Evolutionary conservation across 2,113 vertebrate species (phyloP).

Genomic region (Empidonax alnorum): DNA sequence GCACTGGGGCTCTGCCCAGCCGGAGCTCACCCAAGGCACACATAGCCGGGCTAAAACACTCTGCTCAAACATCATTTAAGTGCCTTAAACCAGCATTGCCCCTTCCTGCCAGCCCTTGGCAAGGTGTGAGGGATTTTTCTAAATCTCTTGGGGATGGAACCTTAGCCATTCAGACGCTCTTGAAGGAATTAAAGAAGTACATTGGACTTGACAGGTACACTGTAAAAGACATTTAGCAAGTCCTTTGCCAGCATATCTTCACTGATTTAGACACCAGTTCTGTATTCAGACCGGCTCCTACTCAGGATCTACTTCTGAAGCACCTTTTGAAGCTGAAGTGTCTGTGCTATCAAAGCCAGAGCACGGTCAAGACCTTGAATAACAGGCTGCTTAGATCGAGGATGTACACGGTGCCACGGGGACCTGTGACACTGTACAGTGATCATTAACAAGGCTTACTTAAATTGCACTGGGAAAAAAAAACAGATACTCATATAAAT

Average conservation of each 20-base stretch:
- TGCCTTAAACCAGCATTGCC: neutral
- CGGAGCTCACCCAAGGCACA: accelerated
- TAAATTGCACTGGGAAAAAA: neutral
- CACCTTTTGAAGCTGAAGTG: slow-evolving; percentile 37
- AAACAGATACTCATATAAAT: neutral
- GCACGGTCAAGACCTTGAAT: neutral
- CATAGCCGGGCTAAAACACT: neutral
- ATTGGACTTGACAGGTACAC: slow-evolving; percentile 13
- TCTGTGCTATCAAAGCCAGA: slow-evolving; percentile 25
- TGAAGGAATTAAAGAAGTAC: slow-evolving; percentile 53
- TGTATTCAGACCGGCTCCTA: neutral
- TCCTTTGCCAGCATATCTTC: neutral
- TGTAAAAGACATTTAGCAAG: slow-evolving; percentile 1
- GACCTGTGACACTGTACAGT: neutral
- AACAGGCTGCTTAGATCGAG: neutral
- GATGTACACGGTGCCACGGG: accelerated
- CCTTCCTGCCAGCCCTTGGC: neutral
- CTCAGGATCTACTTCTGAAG: neutral
- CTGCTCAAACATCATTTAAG: neutral
- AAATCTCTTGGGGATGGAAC: neutral
- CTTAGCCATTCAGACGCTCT: neutral
- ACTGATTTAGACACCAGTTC: neutral
- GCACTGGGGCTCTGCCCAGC: neutral
- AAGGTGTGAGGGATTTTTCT: neutral
- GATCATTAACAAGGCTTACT: neutral